A percentile compares a stretch with the other conserved stretches of the same genome.
phyloP scores from a whole-genome alignment of 2,797 vertebrate genomes.

The Lepilemur septentrionalis region DNA sequence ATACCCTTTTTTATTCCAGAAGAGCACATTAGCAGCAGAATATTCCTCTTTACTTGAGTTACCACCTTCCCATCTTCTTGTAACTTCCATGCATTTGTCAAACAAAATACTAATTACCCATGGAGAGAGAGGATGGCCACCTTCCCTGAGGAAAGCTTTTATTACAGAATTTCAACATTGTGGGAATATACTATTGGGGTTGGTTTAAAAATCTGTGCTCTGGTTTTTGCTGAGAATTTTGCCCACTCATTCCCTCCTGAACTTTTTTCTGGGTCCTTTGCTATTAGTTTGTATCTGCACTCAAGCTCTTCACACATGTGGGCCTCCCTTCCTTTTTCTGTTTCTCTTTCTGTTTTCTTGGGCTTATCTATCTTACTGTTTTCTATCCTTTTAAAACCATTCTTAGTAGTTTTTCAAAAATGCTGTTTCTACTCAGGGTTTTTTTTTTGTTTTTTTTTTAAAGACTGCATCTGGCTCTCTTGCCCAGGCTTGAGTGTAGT shows the following conservation, averaged over 20 bases:
- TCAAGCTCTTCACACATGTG: fast-evolving
- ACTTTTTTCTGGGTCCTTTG: background rate
- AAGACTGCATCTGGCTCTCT: background rate
- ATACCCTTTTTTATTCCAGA: slow-evolving; percentile 41
- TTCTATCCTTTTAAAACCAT: background rate
- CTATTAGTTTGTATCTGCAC: background rate
- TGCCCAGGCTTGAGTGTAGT: background rate
- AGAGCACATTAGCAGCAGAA: slow-evolving; percentile 62
- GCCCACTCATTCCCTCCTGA: background rate
- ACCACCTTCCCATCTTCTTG: background rate
- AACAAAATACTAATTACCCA: too few species aligned
- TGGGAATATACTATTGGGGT: background rate
- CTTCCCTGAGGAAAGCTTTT: background rate
- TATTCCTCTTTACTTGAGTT: slow-evolving; percentile 44
- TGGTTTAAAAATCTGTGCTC: background rate
- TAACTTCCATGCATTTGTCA: background rate
- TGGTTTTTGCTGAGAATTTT: background rate
- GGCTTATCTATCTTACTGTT: background rate
- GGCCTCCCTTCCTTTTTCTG: background rate
- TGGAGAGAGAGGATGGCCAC: background rate
- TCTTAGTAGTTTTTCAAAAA: background rate
- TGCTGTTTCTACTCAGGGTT: background rate
- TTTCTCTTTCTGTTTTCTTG: background rate
- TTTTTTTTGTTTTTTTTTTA: background rate
- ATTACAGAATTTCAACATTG: background rate